Conservation (phyloP, 2,888 invertebrate genomes). For the Acanthococcus lagerstroemiae region DNA sequence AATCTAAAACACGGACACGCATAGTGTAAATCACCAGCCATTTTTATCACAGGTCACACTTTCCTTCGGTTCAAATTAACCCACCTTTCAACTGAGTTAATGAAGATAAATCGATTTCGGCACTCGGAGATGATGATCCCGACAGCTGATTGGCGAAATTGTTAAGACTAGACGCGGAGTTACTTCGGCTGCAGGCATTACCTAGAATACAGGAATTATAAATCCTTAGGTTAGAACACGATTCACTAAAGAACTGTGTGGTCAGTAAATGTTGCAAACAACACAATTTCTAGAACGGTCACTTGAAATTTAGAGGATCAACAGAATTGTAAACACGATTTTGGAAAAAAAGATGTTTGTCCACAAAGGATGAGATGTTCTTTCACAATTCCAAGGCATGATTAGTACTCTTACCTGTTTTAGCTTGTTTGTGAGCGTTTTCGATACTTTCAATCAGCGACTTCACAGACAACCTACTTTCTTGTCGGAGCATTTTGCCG, state of each 20-base stretch:
- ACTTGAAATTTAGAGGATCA: no score
- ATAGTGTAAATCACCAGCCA: no score
- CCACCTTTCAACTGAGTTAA: slow-evolving; percentile 5
- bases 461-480: slow-evolving; percentile 77
- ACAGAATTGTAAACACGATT: no score
- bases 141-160: slow-evolving; percentile 44
- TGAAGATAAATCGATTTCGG: neutral
- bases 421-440: slow-evolving; percentile 67
- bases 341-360: no score
- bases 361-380: no score
- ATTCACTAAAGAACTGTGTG: no score
- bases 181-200: slow-evolving; percentile 51
- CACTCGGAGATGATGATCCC: neutral
- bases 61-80: no score
- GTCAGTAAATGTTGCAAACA: neutral
- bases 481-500: slow-evolving; percentile 48
- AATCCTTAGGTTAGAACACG: no score
- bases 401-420: slow-evolving; percentile 46
- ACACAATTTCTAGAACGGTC: neutral
- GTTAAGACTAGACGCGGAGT: slow-evolving; percentile 54
- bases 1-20: no score
- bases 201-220: slow-evolving; percentile 40
- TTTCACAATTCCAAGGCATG: neutral
- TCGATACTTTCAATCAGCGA: slow-evolving; percentile 86
- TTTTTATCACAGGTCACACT: no score